Conservation (phyloP, 1,140 invertebrate genomes). For the Eumeta japonica region DNA sequence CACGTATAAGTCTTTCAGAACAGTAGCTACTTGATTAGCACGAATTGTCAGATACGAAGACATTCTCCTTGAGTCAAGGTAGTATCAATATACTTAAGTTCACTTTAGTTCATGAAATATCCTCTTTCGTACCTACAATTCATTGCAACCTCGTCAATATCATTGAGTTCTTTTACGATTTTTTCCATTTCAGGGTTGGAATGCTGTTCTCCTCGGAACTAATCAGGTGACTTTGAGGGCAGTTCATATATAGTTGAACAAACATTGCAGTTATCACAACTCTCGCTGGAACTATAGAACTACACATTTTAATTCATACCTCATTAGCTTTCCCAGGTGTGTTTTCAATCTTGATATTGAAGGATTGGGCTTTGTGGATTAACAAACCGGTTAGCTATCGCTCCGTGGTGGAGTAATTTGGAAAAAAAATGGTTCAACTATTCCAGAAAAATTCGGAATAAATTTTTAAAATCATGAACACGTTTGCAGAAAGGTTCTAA, state of each 20-base stretch:
- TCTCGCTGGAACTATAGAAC: slow-evolving; percentile 9
- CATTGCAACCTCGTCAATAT: neutral
- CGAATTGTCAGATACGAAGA: neutral
- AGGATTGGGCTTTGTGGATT: slow-evolving; percentile 40
- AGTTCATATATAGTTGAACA: slow-evolving; percentile 9
- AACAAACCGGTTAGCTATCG: slow-evolving; percentile 52
- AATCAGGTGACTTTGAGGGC: neutral
- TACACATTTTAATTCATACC: slow-evolving; percentile 16
- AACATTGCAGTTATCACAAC: slow-evolving; percentile 4
- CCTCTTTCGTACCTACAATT: slow-evolving; percentile 5
- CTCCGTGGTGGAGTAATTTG: slow-evolving; percentile 7
- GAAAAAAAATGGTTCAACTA: slow-evolving; percentile 31
- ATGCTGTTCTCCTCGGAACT: slow-evolving; percentile 3
- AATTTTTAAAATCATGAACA: slow-evolving; percentile 31
- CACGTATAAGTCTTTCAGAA: neutral
- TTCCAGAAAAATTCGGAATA: slow-evolving; percentile 25
- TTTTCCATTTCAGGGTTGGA: slow-evolving; percentile 1
- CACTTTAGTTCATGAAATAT: slow-evolving; percentile 7
- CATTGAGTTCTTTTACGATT: slow-evolving; percentile 3
- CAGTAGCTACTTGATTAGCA: neutral
- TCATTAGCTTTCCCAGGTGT: slow-evolving; percentile 18
- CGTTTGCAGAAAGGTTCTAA: slow-evolving; percentile 15
- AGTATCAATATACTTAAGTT: slow-evolving; percentile 9
- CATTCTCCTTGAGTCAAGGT: neutral
- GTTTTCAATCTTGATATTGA: slow-evolving; percentile 22